Conservation (phyloP, 2,888 invertebrate genomes). For the Patella ulyssiponensis region DNA sequence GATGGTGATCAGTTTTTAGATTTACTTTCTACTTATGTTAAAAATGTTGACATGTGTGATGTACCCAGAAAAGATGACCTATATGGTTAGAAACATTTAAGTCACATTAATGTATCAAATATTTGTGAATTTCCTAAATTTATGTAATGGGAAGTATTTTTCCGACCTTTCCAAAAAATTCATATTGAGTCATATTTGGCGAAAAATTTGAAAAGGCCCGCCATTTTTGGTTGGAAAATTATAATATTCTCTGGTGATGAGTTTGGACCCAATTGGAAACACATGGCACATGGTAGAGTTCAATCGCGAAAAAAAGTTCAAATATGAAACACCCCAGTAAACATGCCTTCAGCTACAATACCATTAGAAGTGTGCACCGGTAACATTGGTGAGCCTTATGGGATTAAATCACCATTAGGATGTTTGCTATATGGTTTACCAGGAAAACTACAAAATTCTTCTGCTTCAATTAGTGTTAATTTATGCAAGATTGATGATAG, state of each 20-base stretch:
- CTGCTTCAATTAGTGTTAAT: not conserved
- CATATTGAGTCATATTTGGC: no score
- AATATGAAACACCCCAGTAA: no score
- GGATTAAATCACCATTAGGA: constrained; percentile 23
- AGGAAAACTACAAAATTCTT: not conserved
- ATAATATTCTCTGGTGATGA: no score
- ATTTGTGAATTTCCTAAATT: not conserved
- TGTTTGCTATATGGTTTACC: constrained; percentile 32
- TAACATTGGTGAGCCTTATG: constrained; percentile 26
- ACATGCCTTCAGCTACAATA: constrained; percentile 9
- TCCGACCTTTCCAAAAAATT: no score
- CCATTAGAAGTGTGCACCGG: constrained; percentile 10
- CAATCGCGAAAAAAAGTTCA: no score
- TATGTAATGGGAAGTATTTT: no score
- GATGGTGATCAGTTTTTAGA: constrained; percentile 1
- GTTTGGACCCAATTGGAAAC: no score
- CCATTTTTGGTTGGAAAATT: no score
- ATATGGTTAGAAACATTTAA: constrained; percentile 12
- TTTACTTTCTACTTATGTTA: not conserved
- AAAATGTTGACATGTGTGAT: not conserved
- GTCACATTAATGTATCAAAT: not conserved
- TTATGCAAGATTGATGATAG: constrained; percentile 76
- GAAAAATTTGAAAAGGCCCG: no score
- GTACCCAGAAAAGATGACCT: not conserved
- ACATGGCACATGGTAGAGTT: no score